Evolutionary conservation across 2,113 vertebrate species (phyloP), one percentile per base, ranked within the genome.

Genomic region (Mola mola): DNA sequence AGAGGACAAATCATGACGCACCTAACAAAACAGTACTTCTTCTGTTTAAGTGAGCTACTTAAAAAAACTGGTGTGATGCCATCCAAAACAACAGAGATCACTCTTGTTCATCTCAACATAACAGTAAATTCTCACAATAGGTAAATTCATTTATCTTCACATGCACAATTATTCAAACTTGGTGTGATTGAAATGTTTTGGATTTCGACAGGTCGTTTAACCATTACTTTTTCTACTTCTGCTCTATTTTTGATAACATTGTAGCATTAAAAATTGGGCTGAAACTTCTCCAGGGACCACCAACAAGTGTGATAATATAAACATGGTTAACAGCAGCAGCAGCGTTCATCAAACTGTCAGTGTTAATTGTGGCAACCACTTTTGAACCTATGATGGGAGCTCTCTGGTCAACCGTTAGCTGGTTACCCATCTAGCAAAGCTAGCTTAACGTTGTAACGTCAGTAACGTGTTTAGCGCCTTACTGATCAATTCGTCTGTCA

Each of bases 381-480:
- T 34, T 28, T 50, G 3, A 33, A 3, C 3, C 28, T 34, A 3
- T 26, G 17, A n/a, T 12, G 8, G 7, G 17, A 13, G 21, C n/a
- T 34, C 36, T 70, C 8, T 38, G 3, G 42, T 21, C 24, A 50
- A 33, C 8, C 33, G 69, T 15, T 47, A 44, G 63, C 57, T 68
- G 19, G 15, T 68, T 40, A 40, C 9, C 48, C 4, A 16, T 21
- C 47, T 31, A 55, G 53, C 41, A 52, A 64, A 59, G 21, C 56
- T 74, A 78, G 62, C 75, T 16, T 26, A 34, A 57, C 55, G 8
- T 55, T 60, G 33, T 24, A 13, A 46, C 8, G 22, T 25, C 16
- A 1, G 20, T 24, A 25, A 53, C 28, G 42, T 7, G 24, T n/a
- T n/a, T 2, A 52, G 4, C 7, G 12, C 15, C 11, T 38, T 19